A percentile compares a stretch with the other conserved stretches of the same genome.
These are phyloP conservation scores for Pipistrellus nathusii DNA, from an alignment of 2,797 vertebrate genomes.

Conservation along the genomic window DNA sequence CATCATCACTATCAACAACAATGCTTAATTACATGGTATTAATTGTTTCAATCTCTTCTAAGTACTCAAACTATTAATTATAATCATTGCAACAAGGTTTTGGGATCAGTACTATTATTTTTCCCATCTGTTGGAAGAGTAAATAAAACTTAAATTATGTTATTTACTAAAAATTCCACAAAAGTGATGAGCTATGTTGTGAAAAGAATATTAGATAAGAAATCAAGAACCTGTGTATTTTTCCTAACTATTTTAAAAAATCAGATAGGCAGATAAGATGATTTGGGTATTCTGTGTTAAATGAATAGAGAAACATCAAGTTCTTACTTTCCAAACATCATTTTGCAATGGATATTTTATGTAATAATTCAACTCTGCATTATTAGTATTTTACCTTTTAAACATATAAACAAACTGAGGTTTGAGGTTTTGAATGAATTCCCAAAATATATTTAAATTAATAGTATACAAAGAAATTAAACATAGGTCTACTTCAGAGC, in stretches of 20 bases:
- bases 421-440: background rate
- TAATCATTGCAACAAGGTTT: background rate
- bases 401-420: background rate
- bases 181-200: background rate
- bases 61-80: background rate
- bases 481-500: background rate
- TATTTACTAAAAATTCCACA: background rate
- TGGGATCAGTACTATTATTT: background rate
- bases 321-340: background rate
- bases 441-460: background rate
- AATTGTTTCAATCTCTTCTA: conserved; percentile 6
- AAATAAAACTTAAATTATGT: background rate
- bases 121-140: background rate
- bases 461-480: background rate
- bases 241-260: background rate
- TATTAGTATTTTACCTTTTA: background rate
- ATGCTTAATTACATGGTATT: background rate
- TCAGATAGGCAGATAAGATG: background rate
- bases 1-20: background rate
- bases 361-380: background rate
- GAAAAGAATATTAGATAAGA: background rate
- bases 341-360: background rate
- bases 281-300: background rate
- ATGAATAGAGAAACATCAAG: background rate
- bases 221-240: background rate